Base-by-base conservation (phyloP, 2,888 invertebrate genomes). In the Caradrina clavipalpis region DNA sequence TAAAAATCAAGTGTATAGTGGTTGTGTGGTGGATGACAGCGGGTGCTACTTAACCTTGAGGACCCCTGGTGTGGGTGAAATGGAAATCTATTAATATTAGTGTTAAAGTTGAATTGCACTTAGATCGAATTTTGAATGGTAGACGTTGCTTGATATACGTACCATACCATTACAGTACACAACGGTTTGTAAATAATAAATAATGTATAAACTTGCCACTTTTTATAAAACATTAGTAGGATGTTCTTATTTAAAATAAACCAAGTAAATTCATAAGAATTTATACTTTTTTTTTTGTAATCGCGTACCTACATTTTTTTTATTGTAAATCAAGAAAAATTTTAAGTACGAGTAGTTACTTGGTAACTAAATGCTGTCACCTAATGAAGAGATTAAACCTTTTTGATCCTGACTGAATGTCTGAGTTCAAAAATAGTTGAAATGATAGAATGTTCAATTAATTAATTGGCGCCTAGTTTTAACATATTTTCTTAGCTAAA, bases 1-100 rank as follows among this genome's bases (percentile, higher is more conserved):
- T 73, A 73, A 66, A 78, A 78, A n/a, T 60, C 56, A 53, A 78
- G 73, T 60, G 59, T 39, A 35, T 5, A 47, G 47, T 39, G 22
- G 15, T 39, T 19, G 6, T 51, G 50, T 50, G 47, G 39, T 49
- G n/a, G 45, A 13, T 55, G 68, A 35, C 67, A 71, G 31, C 13
- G 22, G 17, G 22, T 10, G 7, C 11, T 15, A 13, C 31, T 60
- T 47, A 15, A 42, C 21, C 10, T 22, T 47, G 31, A 11, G 8
- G 31, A 13, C 26, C 39, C 13, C 17, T 4, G 13, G 11, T 26
- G 35, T 11, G n/a, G 8, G 6, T 1, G 39, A n/a, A 42, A 22
- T 42, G 17, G 1, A 26, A 19, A 35, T 39, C 3, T 45, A 35
- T 35, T 22, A 7, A 17, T 45, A 35, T 35, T 22, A 2, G 19